Evolutionary conservation across 1,140 invertebrate genomes (phyloP).

Genomic region (Drosophila novamexicana): DNA sequence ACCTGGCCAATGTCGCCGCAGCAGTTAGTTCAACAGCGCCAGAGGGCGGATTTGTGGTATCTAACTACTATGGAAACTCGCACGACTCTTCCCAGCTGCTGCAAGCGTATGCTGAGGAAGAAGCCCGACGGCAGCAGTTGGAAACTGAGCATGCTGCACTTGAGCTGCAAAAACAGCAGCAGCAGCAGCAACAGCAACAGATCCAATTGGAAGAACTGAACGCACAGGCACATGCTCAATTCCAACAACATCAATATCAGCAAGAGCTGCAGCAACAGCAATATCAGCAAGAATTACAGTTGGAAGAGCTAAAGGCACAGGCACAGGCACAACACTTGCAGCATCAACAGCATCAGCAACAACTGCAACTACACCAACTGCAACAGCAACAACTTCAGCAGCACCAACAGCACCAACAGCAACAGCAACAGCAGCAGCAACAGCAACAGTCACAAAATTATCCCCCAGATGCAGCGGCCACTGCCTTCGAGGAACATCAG

Average conservation of each 20-base stretch:
- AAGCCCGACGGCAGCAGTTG: constrained; percentile 64
- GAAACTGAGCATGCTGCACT: constrained; percentile 70
- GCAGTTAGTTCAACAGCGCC: constrained; percentile 46
- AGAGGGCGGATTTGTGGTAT: constrained; percentile 77
- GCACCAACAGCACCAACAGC: constrained; percentile 49
- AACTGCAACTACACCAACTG: constrained; percentile 40
- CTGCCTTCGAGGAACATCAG: constrained; percentile 79
- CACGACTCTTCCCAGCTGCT: constrained; percentile 72
- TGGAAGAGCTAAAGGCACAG: constrained; percentile 57
- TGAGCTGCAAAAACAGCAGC: constrained; percentile 66
- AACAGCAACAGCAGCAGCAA: constrained; percentile 45
- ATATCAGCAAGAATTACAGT: constrained; percentile 52
- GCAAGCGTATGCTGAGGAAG: constrained; percentile 74
- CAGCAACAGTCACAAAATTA: constrained; percentile 27
- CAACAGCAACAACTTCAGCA: constrained; percentile 31
- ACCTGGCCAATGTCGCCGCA: constrained; percentile 63
- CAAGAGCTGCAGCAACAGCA: constrained; percentile 38
- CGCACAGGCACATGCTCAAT: constrained; percentile 55
- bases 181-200: constrained; percentile 52
- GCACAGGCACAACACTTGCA: constrained; percentile 57
- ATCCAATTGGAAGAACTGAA: constrained; percentile 57
- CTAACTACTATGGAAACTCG: constrained; percentile 73
- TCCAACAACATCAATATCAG: constrained; percentile 36
- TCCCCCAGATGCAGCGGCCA: constrained; percentile 54
- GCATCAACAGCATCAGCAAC: constrained; percentile 50